phyloP scores from a whole-genome alignment of 2,113 vertebrate species.

The Phrynosoma blainvillii region DNA sequence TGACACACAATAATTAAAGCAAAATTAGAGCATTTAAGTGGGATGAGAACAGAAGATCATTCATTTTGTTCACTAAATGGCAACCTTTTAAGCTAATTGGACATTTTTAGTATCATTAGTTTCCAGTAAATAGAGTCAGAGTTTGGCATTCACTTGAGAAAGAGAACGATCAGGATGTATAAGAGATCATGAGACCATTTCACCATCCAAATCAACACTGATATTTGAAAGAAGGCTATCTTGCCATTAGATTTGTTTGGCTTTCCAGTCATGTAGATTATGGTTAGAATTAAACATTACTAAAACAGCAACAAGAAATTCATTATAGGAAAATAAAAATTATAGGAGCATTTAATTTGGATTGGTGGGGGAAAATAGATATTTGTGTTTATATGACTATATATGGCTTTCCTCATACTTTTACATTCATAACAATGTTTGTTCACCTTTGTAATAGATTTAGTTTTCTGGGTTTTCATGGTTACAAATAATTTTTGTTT shows the following conservation, averaged over 20 bases:
- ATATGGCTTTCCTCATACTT: neutral
- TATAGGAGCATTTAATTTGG: conserved; percentile 13
- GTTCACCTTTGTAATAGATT: neutral
- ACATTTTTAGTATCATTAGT: conserved; percentile 37
- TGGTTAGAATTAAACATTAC: neutral
- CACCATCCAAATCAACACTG: neutral
- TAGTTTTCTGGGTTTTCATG: neutral
- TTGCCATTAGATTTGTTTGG: neutral
- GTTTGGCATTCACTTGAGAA: conserved; percentile 2
- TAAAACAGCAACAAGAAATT: conserved; percentile 19
- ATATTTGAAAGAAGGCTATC: neutral
- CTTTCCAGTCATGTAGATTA: neutral
- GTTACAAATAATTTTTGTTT: neutral
- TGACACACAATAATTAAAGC: conserved; percentile 28
- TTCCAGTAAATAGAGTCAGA: conserved; percentile 37
- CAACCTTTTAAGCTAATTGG: conserved; percentile 39
- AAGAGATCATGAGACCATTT: neutral
- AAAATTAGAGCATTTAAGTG: conserved; percentile 31
- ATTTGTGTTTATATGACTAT: neutral
- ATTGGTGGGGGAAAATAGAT: neutral
- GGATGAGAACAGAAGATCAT: conserved; percentile 21
- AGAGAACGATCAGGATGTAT: neutral
- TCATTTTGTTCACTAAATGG: conserved; percentile 24
- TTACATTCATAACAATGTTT: neutral
- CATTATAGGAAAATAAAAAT: neutral